These are phyloP conservation scores for Labrus mixtus DNA, from an alignment of 2,113 vertebrate species.

Conservation along the genomic window DNA sequence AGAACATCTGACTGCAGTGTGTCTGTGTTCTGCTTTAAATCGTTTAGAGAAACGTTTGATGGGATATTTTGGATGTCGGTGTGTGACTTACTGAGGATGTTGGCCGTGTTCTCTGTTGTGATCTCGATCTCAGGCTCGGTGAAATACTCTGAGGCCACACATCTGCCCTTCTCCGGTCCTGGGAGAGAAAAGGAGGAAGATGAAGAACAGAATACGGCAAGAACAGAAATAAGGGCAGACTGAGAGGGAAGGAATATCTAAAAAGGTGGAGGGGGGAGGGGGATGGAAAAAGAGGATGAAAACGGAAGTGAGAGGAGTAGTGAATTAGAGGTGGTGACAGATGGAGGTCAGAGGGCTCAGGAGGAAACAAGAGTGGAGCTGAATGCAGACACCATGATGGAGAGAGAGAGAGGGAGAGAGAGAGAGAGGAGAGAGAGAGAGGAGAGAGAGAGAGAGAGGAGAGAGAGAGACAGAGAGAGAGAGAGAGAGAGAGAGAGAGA, in stretches of 20 bases:
- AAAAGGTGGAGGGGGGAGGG: not conserved
- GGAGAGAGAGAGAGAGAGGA: not conserved
- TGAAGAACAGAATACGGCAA: not conserved
- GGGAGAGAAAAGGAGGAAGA: conserved; percentile 16
- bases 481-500: not conserved
- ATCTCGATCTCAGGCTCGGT: conserved; percentile 91
- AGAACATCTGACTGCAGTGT: too few relatives aligned
- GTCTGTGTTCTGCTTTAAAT: too few relatives aligned
- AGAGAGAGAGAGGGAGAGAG: too few relatives aligned
- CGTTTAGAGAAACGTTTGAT: too few relatives aligned
- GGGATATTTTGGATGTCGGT: not conserved
- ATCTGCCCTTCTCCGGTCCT: conserved; percentile 91
- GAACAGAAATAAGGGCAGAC: not conserved
- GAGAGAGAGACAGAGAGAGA: not conserved
- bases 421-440: too few relatives aligned
- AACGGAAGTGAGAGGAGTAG: conserved; percentile 7
- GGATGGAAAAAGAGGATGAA: not conserved
- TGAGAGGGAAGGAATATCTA: conserved; percentile 8
- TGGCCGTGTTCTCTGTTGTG: conserved; percentile 93
- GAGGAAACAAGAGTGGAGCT: conserved; percentile 44
- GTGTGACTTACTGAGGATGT: conserved; percentile 89
- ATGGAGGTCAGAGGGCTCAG: conserved; percentile 49
- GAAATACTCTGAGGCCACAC: conserved; percentile 92
- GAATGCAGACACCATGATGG: conserved; percentile 50
- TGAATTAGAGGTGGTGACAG: conserved; percentile 36